These are phyloP conservation scores for Ptilodon capucinus DNA, from an alignment of 2,888 invertebrate genomes.

Conservation along the genomic window DNA sequence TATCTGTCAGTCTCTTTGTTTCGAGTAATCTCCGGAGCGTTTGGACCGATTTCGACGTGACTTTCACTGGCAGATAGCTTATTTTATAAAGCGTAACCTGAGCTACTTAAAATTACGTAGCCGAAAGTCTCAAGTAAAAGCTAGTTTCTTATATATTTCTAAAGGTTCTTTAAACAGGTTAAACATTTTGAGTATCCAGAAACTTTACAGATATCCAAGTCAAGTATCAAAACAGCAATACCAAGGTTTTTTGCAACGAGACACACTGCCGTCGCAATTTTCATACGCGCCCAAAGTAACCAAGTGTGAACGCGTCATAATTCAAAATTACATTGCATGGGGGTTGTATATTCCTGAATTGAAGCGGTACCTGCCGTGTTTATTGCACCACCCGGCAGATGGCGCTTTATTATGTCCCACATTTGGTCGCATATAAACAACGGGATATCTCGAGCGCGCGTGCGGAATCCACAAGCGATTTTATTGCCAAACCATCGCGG, in stretches of 20 bases:
- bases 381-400: slow-evolving; percentile 36
- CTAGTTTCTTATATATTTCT: too few species aligned
- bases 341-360: slow-evolving; percentile 32
- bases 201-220: too few species aligned
- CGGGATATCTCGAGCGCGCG: slow-evolving; percentile 42
- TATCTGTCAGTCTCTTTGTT: too few species aligned
- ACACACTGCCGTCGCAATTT: slow-evolving; percentile 9
- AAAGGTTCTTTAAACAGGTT: too few species aligned
- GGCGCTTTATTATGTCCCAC: slow-evolving; percentile 42
- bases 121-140: too few species aligned
- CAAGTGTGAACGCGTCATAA: slow-evolving; percentile 29
- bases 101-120: too few species aligned
- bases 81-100: too few species aligned
- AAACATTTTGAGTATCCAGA: too few species aligned
- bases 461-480: slow-evolving; percentile 35
- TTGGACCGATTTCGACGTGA: too few species aligned
- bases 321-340: slow-evolving; percentile 32
- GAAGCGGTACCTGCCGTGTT: slow-evolving; percentile 29
- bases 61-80: too few species aligned
- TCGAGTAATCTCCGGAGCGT: too few species aligned
- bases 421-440: slow-evolving; percentile 49
- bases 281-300: slow-evolving; percentile 9
- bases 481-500: slow-evolving; percentile 31
- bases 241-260: background rate
- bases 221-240: background rate